Base-by-base conservation (phyloP, 2,888 invertebrate genomes). In the Sinotaia quadrata region DNA sequence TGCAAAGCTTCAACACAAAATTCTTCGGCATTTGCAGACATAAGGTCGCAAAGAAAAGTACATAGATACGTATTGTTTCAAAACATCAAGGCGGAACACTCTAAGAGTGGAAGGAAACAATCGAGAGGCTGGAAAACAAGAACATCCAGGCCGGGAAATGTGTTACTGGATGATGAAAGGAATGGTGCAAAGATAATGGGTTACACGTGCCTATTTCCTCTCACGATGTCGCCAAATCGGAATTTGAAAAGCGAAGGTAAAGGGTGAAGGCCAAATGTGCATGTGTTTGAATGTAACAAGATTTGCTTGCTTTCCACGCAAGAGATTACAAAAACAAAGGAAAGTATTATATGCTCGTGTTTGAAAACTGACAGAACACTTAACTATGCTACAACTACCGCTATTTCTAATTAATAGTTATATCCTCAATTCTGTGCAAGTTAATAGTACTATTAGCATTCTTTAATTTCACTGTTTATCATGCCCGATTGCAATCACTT, bases 11-110 rank as follows among this genome's bases (percentile, higher is more conserved):
- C n/a, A n/a, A n/a, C n/a, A n/a, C n/a, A n/a, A n/a, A n/a, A n/a
- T n/a, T n/a, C n/a, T n/a, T n/a, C n/a, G n/a, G n/a, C n/a, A n/a
- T n/a, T n/a, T n/a, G n/a, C n/a, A n/a, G n/a, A n/a, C n/a, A n/a
- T n/a, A n/a, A n/a, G n/a, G n/a, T n/a, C n/a, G 41, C 10, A 18
- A 41, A 10, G 18, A 27, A 27, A 41, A 5, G 37, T 34, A 12
- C 58, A 61, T 44, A 49, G 61, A 61, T 61, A 24, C 41, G 61
- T 61, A 41, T 61, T 61, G 61, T 61, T 61, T 61, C 61, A 33
- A 61, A 61, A 61, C 61, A 61, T 15, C 33, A 44, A 49, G 47
- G 61, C 49, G 49, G 61, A 49, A 49, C 47, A 7, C 29, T 27
- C 33, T n/a, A 31, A n/a, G 15, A 21, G 8, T 3, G 61, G 49